Conservation (phyloP, 2,113 vertebrate species). For the Oxygymnocypris stewartii region DNA sequence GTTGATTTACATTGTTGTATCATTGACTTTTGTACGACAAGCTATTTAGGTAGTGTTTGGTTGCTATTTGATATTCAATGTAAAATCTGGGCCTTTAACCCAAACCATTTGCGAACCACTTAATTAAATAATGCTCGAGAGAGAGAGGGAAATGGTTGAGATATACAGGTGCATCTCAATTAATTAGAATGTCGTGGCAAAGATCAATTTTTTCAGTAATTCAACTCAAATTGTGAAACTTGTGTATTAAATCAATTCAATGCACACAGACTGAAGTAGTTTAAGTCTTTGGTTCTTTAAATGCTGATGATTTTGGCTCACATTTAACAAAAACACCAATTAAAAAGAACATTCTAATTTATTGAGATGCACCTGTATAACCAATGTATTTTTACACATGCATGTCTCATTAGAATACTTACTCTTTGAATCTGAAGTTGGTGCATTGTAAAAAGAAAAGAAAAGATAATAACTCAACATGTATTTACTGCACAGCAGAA, state of each 20-base stretch:
- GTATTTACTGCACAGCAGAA: background rate
- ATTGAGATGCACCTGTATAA: background rate
- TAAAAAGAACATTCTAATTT: no score
- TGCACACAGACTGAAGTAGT: no score
- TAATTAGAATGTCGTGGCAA: no score
- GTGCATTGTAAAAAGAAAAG: slow-evolving; percentile 57
- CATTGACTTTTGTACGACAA: background rate
- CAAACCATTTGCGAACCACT: background rate
- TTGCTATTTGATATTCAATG: background rate
- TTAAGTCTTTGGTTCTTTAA: no score
- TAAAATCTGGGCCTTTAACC: background rate
- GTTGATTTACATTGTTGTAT: background rate
- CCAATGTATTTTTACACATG: slow-evolving; percentile 9
- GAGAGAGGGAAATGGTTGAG: background rate
- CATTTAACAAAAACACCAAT: no score
- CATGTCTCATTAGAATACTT: slow-evolving; percentile 74
- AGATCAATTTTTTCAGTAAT: no score
- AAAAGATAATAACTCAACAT: slow-evolving; percentile 28
- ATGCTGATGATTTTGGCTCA: no score
- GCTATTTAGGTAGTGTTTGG: background rate
- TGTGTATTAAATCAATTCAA: no score
- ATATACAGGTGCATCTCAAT: no score
- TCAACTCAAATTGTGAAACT: no score
- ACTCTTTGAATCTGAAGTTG: slow-evolving; percentile 95
- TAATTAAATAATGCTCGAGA: background rate